These are phyloP conservation scores for Sinocyclocheilus maitianheensis DNA, from an alignment of 2,113 vertebrate genomes.

Conservation along the genomic window DNA sequence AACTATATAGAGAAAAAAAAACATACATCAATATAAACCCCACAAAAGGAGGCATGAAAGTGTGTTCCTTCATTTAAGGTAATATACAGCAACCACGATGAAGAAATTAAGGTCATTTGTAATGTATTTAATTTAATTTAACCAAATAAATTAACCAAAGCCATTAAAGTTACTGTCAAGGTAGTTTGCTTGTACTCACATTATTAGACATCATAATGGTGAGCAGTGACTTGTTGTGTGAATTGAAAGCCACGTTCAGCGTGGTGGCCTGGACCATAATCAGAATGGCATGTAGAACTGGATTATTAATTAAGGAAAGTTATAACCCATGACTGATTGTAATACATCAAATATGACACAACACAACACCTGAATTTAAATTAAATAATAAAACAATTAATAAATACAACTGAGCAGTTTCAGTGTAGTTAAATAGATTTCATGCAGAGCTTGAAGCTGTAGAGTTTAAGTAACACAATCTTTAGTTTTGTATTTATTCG, in stretches of 20 bases:
- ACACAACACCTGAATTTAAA: background rate
- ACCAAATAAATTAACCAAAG: background rate
- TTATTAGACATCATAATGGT: slow-evolving; percentile 99
- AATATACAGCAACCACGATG: background rate
- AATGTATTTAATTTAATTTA: background rate
- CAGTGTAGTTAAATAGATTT: background rate
- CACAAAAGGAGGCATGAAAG: slow-evolving; percentile 61
- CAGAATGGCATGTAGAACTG: slow-evolving; percentile 96
- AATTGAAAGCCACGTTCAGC: slow-evolving; percentile 98
- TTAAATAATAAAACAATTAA: background rate
- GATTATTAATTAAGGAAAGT: slow-evolving; percentile 77
- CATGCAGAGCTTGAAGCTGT: background rate
- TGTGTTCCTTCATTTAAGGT: background rate
- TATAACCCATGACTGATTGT: background rate
- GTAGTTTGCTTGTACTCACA: slow-evolving; percentile 77
- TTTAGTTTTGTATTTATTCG: background rate
- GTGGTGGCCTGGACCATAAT: slow-evolving; percentile 99
- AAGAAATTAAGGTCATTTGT: background rate
- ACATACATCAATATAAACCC: background rate
- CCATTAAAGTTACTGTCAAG: background rate
- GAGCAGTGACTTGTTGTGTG: slow-evolving; percentile 97
- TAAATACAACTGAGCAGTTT: background rate
- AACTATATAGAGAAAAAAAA: slow-evolving; percentile 82
- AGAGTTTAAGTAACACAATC: background rate
- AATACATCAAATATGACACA: background rate